Evolutionary conservation across 2,888 invertebrate species (phyloP), one percentile per base, ranked within the genome.

Genomic region (Sialis lutaria): DNA sequence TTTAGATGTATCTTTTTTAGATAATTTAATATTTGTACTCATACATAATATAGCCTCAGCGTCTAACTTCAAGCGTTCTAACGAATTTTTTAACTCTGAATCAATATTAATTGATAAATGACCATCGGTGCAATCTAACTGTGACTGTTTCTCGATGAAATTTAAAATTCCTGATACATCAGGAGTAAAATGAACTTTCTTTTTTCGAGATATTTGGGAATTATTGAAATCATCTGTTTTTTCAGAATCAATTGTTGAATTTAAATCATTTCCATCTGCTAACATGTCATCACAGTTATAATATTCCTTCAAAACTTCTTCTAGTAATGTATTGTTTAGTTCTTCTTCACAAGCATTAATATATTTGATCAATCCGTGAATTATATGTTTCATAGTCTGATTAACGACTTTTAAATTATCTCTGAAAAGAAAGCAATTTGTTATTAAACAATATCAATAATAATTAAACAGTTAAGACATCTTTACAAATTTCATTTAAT

Each of bases 261-360:
- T 51, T 13, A 55, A 57, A 42, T 52, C 52, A 41, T 57, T 58
- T 33, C 54, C 50, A 33, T 56, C 55, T 40, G 12, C 33, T 39
- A 13, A 31, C 12, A 7, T 40, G 1, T 56, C 13, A 45, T 55
- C 56, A 41, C 58, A 58, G 22, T 62, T 60, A 32, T 59, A 55
- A 44, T 54, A 56, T 48, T 69, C 61, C 35, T 70, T 73, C 42
- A 72, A 49, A 40, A 81, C 67, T 56, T 78, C 78, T 44, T 76
- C 77, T 0, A 82, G 73, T 44, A 87, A 65, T 9, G 82, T 83
- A 53, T 75, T 76, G 64, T 84, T 86, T 37, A 87, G 67, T 62
- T 86, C 86, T 58, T 82, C 81, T 61, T 87, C 87, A 44, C 84
- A 85, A 53, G 75, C 69, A 6, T 74, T 75, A 58, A 84, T 81